Conservation (phyloP, 2,113 vertebrate genomes). For the Conger conger region DNA sequence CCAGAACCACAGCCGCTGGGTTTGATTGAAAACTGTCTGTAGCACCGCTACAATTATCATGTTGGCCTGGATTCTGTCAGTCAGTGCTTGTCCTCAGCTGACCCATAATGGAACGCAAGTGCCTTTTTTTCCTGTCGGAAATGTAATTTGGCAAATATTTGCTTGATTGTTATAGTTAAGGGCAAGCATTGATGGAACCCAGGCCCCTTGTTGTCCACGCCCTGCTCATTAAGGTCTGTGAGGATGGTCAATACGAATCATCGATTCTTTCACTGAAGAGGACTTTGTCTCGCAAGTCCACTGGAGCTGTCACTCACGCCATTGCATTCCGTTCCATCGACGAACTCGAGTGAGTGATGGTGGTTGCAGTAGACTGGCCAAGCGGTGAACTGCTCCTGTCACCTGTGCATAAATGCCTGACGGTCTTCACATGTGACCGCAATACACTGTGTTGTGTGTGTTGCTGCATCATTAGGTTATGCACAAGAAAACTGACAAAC, state of each 20-base stretch:
- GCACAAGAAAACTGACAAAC: too few relatives aligned
- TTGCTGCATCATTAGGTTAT: neutral
- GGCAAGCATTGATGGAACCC: neutral
- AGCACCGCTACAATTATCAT: too few relatives aligned
- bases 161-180: neutral
- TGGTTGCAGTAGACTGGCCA: neutral
- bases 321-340: too few relatives aligned
- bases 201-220: neutral
- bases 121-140: neutral
- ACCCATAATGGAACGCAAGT: neutral
- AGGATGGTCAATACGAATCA: neutral
- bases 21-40: too few relatives aligned
- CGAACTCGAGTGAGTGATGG: too few relatives aligned
- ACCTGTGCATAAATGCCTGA: neutral
- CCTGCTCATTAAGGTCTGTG: neutral
- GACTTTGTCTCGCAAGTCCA: neutral
- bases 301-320: neutral
- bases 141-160: neutral
- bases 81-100: neutral
- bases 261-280: neutral
- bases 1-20: too few relatives aligned
- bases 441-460: too few relatives aligned
- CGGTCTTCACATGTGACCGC: too few relatives aligned
- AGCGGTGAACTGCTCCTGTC: neutral
- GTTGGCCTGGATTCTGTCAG: too few relatives aligned